Evolutionary conservation across 2,797 vertebrate species (phyloP).

Genomic region (Spizella passerina): DNA sequence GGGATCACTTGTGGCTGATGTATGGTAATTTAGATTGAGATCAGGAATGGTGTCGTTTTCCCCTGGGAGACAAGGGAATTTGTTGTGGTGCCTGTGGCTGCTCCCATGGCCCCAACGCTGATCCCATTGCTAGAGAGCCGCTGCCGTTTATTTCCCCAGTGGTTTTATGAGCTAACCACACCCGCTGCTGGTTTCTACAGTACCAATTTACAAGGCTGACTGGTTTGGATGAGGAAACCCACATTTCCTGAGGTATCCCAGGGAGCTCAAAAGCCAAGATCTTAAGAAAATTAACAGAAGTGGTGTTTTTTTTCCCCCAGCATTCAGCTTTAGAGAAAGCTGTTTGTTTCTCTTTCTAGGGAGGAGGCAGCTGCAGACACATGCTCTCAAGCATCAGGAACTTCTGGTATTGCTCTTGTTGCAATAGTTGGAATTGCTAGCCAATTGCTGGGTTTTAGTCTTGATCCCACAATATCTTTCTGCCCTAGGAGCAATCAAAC

Average conservation of each 20-base stretch:
- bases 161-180: constrained; percentile 56
- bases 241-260: constrained; percentile 60
- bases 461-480: background rate
- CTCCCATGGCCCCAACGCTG: background rate
- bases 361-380: background rate
- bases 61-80: background rate
- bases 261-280: constrained; percentile 13
- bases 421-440: background rate
- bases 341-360: background rate
- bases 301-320: background rate
- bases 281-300: constrained; percentile 23
- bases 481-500: background rate
- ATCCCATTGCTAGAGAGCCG: background rate
- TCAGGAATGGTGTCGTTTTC: background rate
- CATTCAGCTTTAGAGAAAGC: background rate
- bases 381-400: background rate
- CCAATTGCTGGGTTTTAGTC: background rate
- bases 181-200: constrained; percentile 30
- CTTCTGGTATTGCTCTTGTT: background rate
- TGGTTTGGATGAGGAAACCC: constrained; percentile 65
- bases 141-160: constrained; percentile 6
- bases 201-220: constrained; percentile 58
- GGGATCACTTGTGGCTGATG: background rate
- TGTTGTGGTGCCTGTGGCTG: rapidly evolving
- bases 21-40: background rate